A percentile compares a stretch with the other conserved stretches of the same genome.
These are phyloP conservation scores for Eutolmus rufibarbis DNA, from an alignment of 2,888 invertebrate genomes.

Conservation along the genomic window DNA sequence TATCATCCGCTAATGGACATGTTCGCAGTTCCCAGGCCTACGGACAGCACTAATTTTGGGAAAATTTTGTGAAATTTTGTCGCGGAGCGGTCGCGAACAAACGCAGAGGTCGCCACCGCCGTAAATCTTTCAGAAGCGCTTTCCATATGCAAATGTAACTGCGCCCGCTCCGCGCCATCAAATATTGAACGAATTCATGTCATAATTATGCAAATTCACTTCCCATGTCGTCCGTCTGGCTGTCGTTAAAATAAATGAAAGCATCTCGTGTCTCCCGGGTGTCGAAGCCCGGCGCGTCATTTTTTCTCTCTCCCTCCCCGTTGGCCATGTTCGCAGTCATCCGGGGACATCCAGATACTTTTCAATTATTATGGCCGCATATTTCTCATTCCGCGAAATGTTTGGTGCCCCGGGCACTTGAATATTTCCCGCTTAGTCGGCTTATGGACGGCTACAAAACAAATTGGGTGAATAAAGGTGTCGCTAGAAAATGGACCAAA, in stretches of 20 bases:
- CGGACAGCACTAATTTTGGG: not conserved
- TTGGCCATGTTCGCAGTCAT: not conserved
- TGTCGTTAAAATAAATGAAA: constrained; percentile 47
- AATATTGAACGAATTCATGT: constrained; percentile 33
- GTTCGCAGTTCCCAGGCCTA: not conserved
- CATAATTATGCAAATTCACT: constrained; percentile 44
- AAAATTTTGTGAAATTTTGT: not conserved
- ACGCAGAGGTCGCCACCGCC: not conserved
- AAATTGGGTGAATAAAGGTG: not conserved
- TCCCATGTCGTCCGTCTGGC: constrained; percentile 49
- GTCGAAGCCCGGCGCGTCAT: not conserved
- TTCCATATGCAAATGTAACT: constrained; percentile 20
- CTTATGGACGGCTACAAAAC: not conserved
- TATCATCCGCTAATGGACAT: not conserved
- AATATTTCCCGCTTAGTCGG: not conserved
- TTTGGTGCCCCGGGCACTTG: not conserved
- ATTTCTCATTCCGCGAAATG: not conserved
- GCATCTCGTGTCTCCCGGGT: constrained; percentile 19
- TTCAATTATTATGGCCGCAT: constrained; percentile 23
- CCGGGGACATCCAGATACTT: constrained; percentile 4
- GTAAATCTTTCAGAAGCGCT: constrained; percentile 16
- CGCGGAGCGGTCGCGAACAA: not conserved
- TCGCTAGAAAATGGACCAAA: not conserved
- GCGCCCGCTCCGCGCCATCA: not conserved
- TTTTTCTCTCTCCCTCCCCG: not conserved